Conservation (phyloP, 2,113 vertebrate species). For the Thamnaconus septentrionalis region DNA sequence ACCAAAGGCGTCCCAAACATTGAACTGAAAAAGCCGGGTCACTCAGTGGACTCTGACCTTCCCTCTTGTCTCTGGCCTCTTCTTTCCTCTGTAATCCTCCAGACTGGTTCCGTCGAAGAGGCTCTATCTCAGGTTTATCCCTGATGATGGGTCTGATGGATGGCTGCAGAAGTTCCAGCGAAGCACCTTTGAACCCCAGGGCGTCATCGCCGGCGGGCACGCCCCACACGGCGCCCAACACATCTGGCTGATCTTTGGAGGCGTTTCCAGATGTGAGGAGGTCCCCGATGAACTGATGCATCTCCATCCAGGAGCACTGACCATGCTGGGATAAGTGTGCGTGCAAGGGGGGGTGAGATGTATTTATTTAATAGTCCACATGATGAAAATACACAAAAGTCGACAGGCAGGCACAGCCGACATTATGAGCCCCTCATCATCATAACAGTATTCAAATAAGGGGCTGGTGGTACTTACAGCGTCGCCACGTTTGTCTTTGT, state of each 20-base stretch:
- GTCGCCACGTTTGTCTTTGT: slow-evolving; percentile 69
- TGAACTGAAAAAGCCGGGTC: not conserved
- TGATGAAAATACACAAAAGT: not conserved
- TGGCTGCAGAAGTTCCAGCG: slow-evolving; percentile 29
- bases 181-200: slow-evolving; percentile 52
- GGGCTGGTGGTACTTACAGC: slow-evolving; percentile 59
- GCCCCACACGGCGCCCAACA: slow-evolving; percentile 65
- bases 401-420: not conserved
- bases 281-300: slow-evolving; percentile 79
- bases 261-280: slow-evolving; percentile 67
- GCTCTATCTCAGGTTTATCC: slow-evolving; percentile 36
- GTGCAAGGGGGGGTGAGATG: not conserved
- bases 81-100: slow-evolving; percentile 38
- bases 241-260: slow-evolving; percentile 64
- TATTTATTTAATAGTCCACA: too few relatives aligned
- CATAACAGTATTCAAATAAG: not conserved
- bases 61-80: slow-evolving; percentile 28
- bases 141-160: slow-evolving; percentile 10
- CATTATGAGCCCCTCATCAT: not conserved
- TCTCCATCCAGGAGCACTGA: slow-evolving; percentile 77
- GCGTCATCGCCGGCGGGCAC: slow-evolving; percentile 29
- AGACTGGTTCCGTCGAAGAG: slow-evolving; percentile 10
- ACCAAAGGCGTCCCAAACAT: not conserved
- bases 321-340: slow-evolving; percentile 50
- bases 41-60: slow-evolving; percentile 17